Evolutionary conservation across 2,113 vertebrate genomes (phyloP).

Genomic region (Psittacula cyanocephala): DNA sequence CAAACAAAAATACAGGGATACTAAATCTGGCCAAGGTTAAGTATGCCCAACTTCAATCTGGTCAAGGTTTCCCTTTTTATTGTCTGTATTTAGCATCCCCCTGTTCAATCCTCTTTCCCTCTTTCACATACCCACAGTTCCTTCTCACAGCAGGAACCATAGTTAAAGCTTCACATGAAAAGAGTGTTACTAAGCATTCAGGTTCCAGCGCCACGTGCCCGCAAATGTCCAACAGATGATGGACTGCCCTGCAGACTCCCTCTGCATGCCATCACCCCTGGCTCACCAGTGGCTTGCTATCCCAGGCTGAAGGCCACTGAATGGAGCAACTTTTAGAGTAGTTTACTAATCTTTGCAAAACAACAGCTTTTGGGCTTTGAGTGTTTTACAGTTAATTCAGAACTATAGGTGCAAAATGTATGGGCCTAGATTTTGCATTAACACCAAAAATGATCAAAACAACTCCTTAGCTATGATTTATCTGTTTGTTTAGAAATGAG

Average conservation of each 20-base stretch:
- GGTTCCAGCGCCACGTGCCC: not conserved
- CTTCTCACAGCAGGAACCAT: not conserved
- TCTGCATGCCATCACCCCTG: not conserved
- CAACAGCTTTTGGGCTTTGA: not conserved
- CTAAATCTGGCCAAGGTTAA: not conserved
- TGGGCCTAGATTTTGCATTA: not conserved
- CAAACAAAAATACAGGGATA: not conserved
- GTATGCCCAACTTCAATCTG: not conserved
- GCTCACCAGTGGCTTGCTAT: not conserved
- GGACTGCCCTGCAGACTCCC: not conserved
- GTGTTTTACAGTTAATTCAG: not conserved
- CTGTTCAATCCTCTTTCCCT: not conserved
- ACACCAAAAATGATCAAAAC: not conserved
- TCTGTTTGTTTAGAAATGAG: conserved; percentile 26
- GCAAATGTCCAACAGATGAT: not conserved
- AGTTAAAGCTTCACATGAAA: not conserved
- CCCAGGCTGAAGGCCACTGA: not conserved
- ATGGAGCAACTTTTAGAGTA: not conserved
- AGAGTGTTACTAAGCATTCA: not conserved
- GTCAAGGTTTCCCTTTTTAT: not conserved
- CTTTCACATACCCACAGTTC: not conserved
- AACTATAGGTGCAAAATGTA: not conserved
- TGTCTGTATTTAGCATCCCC: not conserved
- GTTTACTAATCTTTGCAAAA: not conserved
- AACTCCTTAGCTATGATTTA: not conserved